Base-by-base conservation (phyloP, 2,888 invertebrate genomes). In the Opisthograptis luteolata region DNA sequence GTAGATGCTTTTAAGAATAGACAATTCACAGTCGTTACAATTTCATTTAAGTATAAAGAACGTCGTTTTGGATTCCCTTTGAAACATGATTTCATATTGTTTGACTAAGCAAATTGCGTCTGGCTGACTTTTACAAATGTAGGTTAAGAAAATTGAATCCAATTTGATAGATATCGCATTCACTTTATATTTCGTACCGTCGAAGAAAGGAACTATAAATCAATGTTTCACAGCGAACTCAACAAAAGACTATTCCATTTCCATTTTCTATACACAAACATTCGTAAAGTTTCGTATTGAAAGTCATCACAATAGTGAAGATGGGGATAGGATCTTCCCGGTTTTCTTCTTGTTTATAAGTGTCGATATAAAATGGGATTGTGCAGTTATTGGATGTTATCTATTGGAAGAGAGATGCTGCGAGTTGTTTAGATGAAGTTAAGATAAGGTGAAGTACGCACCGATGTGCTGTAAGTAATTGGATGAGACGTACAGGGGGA, bases 391-490 rank as follows among this genome's bases (percentile, higher is more conserved):
- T 19, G 43, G 49, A 34, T 43, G 44, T 50, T 50, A 50, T 50
- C 50, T 56, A 45, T 37, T 22, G 42, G 28, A 55, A 60, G 56
- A 70, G 62, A 65, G 75, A 73, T 75, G 70, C 76, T 71, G 9
- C 27, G 31, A 48, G 41, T 79, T 77, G 78, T 79, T 77, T 60
- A 76, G 89, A 87, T 87, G 82, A 81, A 85, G 83, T 87, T 85
- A 76, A 84, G 88, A 89, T 88, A 87, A 76, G 70, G 62, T 64
- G 56, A 62, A 58, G 70, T 71, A 71, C 77, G 76, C 74, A 71
- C 70, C 64, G 62, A 64, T 68, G 61, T 62, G 65, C 69, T 70
- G 80, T 81, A 86, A 88, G 87, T 89, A 89, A 88, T 88, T 89
- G 89, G 83, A 81, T 76, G 71, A 79, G 79, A 80, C 73, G 70